Percentiles rank a stretch among this genome's conserved stretches.
Evolutionary conservation across 2,888 invertebrate genomes (phyloP).

Genomic region (Caenorhabditis plicata): DNA sequence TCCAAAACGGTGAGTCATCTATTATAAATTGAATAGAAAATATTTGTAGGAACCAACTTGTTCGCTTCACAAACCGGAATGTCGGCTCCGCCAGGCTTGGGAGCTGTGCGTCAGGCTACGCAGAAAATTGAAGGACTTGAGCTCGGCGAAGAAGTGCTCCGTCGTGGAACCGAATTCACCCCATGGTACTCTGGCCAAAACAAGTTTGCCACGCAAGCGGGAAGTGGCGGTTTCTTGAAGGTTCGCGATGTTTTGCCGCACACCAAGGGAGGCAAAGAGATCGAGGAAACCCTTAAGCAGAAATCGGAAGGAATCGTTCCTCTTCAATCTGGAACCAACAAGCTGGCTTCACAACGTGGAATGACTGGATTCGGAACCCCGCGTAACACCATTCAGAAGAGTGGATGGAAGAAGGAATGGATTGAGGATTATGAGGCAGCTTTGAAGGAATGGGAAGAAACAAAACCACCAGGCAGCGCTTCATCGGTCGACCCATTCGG

Average conservation of each 20-base stretch:
- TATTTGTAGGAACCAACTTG: conserved; percentile 58
- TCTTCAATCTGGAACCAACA: conserved; percentile 70
- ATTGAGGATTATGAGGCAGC: conserved; percentile 64
- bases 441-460: conserved; percentile 65
- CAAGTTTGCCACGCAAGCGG: conserved; percentile 65
- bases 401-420: conserved; percentile 66
- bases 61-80: conserved; percentile 65
- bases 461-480: conserved; percentile 63
- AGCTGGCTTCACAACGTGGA: conserved; percentile 69
- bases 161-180: conserved; percentile 62
- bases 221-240: conserved; percentile 64
- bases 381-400: conserved; percentile 62
- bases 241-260: conserved; percentile 64
- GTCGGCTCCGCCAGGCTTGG: conserved; percentile 58
- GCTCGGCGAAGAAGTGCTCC: conserved; percentile 61
- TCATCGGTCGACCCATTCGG: conserved; percentile 61
- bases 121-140: conserved; percentile 63
- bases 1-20: conserved; percentile 53
- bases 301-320: conserved; percentile 65
- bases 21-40: not conserved
- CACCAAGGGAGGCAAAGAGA: conserved; percentile 61
- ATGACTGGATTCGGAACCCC: conserved; percentile 71
- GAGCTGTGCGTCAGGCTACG: conserved; percentile 64
- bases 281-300: conserved; percentile 58
- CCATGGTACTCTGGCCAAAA: conserved; percentile 66